A percentile compares a stretch with the other conserved stretches of the same genome.
phyloP scores from a whole-genome alignment of 64 coral and sea anemone genomes.

The Anthopleura sola region DNA sequence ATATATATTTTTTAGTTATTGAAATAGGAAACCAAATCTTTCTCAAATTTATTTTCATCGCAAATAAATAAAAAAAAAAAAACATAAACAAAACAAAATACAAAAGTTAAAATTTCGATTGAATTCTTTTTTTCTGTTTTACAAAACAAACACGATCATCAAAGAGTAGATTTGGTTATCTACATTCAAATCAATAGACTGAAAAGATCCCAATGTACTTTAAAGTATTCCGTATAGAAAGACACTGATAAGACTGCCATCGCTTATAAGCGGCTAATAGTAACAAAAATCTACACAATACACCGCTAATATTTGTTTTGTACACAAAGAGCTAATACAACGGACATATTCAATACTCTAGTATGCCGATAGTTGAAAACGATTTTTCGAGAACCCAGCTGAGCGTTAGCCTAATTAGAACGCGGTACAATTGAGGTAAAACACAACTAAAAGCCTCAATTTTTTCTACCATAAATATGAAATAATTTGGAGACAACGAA shows the following conservation, averaged over 20 bases:
- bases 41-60: too few species aligned
- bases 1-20: too few species aligned
- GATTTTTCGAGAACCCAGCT: neutral
- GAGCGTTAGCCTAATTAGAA: neutral
- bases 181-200: neutral
- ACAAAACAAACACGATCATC: neutral
- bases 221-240: neutral
- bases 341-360: neutral
- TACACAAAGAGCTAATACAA: neutral
- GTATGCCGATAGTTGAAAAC: neutral
- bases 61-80: neutral
- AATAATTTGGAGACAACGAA: neutral
- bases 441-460: neutral
- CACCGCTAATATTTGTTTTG: neutral
- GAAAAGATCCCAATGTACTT: neutral
- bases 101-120: too few species aligned
- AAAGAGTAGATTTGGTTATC: neutral
- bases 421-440: neutral
- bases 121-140: neutral
- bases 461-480: neutral
- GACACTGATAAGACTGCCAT: neutral
- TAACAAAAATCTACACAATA: neutral
- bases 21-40: too few species aligned
- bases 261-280: neutral
- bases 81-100: neutral